Evolutionary conservation across 1,140 invertebrate species (phyloP), one percentile per base, ranked within the genome.

Genomic region (Apis cerana): DNA sequence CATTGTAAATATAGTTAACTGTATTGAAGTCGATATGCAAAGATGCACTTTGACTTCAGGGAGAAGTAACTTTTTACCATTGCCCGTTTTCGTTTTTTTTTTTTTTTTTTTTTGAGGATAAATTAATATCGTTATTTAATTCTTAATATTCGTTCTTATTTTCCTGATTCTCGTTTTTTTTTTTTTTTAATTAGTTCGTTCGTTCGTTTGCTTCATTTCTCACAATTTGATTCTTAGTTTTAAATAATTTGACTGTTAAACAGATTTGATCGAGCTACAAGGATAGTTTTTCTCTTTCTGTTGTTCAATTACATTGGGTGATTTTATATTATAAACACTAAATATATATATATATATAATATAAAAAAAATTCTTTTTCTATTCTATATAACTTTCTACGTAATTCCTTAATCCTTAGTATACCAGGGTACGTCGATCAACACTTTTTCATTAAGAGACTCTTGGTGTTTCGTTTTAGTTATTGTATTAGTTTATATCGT

Each of bases 51-150:
- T 68, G 59, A 72, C 65, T 70, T 82, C 75, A 62, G 65, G 75
- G 80, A 83, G 81, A 83, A 83, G 81, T 78, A 58, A 78, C 75
- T 79, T 82, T 50, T 52, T 70, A 83, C 27, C 59, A 56, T 78
- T 62, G 50, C 13, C 52, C 52, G 13, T 69, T 2, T 68, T 52
- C 48, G 19, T 58, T 48, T 33, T 2, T 33, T 27, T 11, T 48
- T 23, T 11, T 48, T 21, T 52, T 23, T 11, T 21, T 52, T 23
- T 11, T 11, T 13, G 21, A 54, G 59, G 59, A 80, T 27, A 33
- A 64, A 17, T 59, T 21, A 17, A 8, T 48, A 62, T 72, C 48
- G 48, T 27, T 43, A 48, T 70, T n/a, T 61, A 75, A 62, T 33
- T 12, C 69, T 12, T 65, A 17, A 62, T 77, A 33, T 54, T 54